Evolutionary conservation across 1,140 invertebrate species (phyloP).

Genomic region (Ceratoteleas bidentatus): DNA sequence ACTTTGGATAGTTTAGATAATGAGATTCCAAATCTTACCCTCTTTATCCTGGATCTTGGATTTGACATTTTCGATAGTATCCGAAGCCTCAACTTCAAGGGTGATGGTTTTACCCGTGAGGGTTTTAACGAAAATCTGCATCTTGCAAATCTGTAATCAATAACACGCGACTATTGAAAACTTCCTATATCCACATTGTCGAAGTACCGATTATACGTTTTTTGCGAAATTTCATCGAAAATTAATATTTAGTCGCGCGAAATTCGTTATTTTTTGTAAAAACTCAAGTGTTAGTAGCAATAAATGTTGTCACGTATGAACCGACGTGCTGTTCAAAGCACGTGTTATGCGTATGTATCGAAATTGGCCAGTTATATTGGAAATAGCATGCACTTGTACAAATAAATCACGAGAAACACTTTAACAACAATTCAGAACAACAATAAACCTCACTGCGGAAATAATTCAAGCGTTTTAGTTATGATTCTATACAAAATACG

Average conservation of each 20-base stretch:
- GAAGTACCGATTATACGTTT: no score
- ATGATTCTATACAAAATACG: neutral
- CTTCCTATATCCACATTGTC: no score
- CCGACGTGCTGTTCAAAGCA: no score
- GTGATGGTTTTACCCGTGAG: conserved; percentile 90
- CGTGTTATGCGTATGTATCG: no score
- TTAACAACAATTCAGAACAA: neutral
- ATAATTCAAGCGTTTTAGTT: neutral
- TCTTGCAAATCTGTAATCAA: conserved; percentile 72
- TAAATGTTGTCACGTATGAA: no score
- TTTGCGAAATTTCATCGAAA: no score
- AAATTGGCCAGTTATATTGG: no score
- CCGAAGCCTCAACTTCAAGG: conserved; percentile 85
- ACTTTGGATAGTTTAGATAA: neutral
- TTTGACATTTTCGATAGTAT: conserved; percentile 97
- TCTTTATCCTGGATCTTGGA: conserved; percentile 96
- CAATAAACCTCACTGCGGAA: neutral
- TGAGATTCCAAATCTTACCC: conserved; percentile 83
- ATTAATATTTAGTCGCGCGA: no score
- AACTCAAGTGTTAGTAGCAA: no score
- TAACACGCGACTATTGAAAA: no score
- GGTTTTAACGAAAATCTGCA: conserved; percentile 98
- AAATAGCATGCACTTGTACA: neutral
- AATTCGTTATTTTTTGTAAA: no score
- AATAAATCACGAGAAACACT: neutral